Base-by-base conservation (phyloP, 2,113 vertebrate genomes). In the Machaerirhynchus nigripectus region DNA sequence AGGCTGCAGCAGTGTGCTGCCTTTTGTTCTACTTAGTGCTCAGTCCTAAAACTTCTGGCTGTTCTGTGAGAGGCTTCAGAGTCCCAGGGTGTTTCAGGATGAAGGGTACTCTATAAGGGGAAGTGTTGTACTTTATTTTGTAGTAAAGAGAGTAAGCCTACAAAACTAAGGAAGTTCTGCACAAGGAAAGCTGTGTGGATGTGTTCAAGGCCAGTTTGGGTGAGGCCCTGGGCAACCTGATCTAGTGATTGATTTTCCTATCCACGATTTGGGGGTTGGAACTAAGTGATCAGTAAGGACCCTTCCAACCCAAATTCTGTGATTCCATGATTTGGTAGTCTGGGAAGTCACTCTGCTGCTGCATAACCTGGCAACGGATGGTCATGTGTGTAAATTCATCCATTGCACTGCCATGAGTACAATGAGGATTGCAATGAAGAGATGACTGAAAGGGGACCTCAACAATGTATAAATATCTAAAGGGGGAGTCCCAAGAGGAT, bases 111-210 rank as follows among this genome's bases (percentile, higher is more conserved):
- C 46, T 37, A 0, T 68, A n/a, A 53, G 15, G 18, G n/a, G 33
- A 84, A 70, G 11, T 40, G 3, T 18, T 89, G 12, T 70, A 10
- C 69, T 90, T 82, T 69, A 23, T 83, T 93, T 82, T 68, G n/a
- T 64, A 85, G 20, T 44, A 31, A 70, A 39, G 39, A 59, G 28
- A 57, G 23, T 65, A 88, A 87, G 20, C 27, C 19, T 89, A 16
- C 26, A 65, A 82, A 84, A 26, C n/a, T 26, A 79, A 79, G 40
- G 59, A 83, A 77, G 59, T 96, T 94, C 69, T 82, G 74, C 94
- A 44, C 53, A 68, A 89, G 49, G 33, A 4, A 69, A 57, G 69
- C 23, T 47, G 4, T 84, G 42, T 17, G 49, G 22, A 56, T 56
- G 27, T 53, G 24, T 68, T 68, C 20, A 60, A 12, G 53, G 26